These are phyloP conservation scores for Caenorhabditis remanei DNA, from an alignment of 1,140 invertebrate species.

Conservation along the genomic window DNA sequence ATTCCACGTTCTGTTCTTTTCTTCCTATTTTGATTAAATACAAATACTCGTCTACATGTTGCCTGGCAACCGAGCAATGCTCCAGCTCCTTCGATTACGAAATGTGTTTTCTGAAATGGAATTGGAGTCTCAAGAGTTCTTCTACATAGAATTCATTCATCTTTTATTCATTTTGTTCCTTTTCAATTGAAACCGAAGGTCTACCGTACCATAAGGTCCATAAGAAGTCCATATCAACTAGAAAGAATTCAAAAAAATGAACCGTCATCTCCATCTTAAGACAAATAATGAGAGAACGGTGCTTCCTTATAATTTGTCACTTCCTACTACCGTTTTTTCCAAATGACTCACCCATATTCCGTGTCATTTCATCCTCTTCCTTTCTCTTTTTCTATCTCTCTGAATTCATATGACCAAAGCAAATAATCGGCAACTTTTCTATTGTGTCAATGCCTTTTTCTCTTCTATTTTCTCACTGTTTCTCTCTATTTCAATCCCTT, in stretches of 20 bases:
- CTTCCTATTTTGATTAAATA: conserved; percentile 4
- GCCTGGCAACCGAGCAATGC: neutral
- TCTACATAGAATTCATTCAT: no score
- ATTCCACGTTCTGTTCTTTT: neutral
- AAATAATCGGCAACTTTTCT: conserved; percentile 45
- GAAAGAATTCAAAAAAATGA: no score
- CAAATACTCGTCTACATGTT: neutral
- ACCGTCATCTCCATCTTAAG: no score
- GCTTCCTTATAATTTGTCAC: neutral
- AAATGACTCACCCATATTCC: neutral
- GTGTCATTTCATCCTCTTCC: conserved; percentile 7
- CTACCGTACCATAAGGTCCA: no score
- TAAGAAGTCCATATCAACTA: no score
- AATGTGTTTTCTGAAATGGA: neutral
- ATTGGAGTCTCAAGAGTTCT: neutral
- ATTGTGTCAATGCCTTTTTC: conserved; percentile 13
- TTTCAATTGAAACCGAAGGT: no score
- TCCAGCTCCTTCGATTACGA: neutral
- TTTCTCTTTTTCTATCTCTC: neutral
- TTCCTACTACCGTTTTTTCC: neutral
- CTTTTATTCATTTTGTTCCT: no score
- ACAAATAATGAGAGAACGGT: no score
- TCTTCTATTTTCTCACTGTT: no score
- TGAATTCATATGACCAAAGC: conserved; percentile 55
- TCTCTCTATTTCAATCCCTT: neutral